phyloP scores from a whole-genome alignment of 1,140 invertebrate genomes.

The Coptotermes formosanus region DNA sequence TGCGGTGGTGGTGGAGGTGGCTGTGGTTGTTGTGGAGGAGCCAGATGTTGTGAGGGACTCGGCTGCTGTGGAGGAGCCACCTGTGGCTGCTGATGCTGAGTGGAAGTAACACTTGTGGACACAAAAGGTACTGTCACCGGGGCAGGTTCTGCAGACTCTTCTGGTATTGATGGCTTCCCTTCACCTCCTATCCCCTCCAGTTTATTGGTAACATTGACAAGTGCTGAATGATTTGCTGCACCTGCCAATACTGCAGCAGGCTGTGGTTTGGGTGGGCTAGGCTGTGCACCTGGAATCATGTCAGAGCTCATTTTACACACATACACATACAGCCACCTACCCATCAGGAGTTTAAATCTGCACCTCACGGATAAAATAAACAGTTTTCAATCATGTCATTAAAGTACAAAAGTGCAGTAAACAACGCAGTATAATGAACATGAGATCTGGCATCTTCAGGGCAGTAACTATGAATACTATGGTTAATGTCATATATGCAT shows the following conservation, averaged over 20 bases:
- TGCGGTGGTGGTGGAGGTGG: background rate
- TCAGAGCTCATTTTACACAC: too few species aligned
- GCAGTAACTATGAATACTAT: too few species aligned
- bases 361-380: too few species aligned
- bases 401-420: too few species aligned
- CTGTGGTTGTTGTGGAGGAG: background rate
- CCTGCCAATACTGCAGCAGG: background rate
- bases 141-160: background rate
- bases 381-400: too few species aligned
- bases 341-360: background rate
- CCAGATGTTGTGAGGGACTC: slow-evolving; percentile 39
- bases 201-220: background rate
- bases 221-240: slow-evolving; percentile 4
- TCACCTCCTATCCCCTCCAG: background rate
- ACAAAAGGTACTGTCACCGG: background rate
- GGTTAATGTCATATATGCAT: too few species aligned
- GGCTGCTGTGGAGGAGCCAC: slow-evolving; percentile 39
- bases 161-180: background rate
- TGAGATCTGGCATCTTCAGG: too few species aligned
- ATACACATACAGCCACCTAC: background rate
- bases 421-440: too few species aligned
- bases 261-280: slow-evolving; percentile 2
- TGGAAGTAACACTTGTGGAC: slow-evolving; percentile 41
- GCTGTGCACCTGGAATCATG: background rate
- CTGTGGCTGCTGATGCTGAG: slow-evolving; percentile 35